phyloP scores from a whole-genome alignment of 2,888 invertebrate genomes.

The Athalia rosae region DNA sequence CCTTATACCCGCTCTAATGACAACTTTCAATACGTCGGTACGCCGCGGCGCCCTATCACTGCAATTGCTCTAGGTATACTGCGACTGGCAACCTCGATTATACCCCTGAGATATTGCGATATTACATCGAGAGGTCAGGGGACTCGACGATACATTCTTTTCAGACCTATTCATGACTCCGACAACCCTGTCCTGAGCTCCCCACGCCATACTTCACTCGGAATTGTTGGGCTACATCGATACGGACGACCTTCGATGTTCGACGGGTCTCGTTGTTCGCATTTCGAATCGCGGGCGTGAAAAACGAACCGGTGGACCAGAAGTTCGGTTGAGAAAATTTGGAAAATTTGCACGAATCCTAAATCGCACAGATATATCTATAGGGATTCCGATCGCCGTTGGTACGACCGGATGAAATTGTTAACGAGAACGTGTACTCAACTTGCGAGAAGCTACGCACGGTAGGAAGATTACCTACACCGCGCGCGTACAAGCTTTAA shows the following conservation, averaged over 20 bases:
- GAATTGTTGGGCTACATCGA: constrained; percentile 30
- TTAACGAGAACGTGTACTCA: too few species aligned
- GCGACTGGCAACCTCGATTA: constrained; percentile 41
- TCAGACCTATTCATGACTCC: constrained; percentile 56
- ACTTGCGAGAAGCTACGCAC: neutral
- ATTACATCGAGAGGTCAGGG: constrained; percentile 61
- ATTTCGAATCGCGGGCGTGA: too few species aligned
- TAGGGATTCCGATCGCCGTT: constrained; percentile 17
- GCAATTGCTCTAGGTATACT: constrained; percentile 55
- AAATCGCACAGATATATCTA: neutral
- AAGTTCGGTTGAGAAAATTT: neutral
- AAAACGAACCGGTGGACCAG: too few species aligned
- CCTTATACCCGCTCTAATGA: constrained; percentile 31
- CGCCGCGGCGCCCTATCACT: constrained; percentile 53
- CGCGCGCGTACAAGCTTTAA: neutral
- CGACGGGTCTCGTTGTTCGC: too few species aligned
- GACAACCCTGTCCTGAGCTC: constrained; percentile 13
- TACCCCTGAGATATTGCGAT: constrained; percentile 58
- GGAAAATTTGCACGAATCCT: neutral
- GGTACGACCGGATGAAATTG: constrained; percentile 26
- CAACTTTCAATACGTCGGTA: neutral
- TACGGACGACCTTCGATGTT: neutral
- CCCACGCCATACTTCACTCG: neutral
- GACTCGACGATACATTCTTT: constrained; percentile 64
- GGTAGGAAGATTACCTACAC: constrained; percentile 17